phyloP scores from a whole-genome alignment of 1,140 invertebrate species.

The Drosophila nigromelanica region DNA sequence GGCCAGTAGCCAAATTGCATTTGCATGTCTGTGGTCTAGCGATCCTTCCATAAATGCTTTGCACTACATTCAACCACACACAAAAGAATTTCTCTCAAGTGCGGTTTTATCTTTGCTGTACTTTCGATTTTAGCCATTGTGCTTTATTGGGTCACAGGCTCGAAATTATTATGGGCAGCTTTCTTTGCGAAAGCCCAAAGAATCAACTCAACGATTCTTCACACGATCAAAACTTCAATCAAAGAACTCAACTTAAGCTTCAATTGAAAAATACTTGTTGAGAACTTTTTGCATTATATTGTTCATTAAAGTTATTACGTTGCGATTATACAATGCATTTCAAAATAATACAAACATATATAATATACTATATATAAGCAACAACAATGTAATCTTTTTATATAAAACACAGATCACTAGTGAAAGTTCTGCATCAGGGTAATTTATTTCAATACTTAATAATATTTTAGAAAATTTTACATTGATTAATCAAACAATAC shows the following conservation, averaged over 20 bases:
- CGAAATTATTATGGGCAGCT: slow-evolving; percentile 23
- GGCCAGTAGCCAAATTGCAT: slow-evolving; percentile 30
- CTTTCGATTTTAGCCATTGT: slow-evolving; percentile 72
- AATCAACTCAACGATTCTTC: slow-evolving; percentile 4
- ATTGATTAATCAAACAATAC: too few species aligned
- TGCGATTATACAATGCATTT: too few species aligned
- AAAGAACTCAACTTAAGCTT: background rate
- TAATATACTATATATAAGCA: too few species aligned
- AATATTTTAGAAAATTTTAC: too few species aligned
- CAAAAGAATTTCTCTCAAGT: slow-evolving; percentile 39
- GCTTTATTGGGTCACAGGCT: slow-evolving; percentile 63
- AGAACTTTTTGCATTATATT: too few species aligned
- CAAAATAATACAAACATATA: too few species aligned
- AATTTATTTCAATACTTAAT: too few species aligned
- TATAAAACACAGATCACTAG: too few species aligned
- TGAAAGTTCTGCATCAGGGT: too few species aligned
- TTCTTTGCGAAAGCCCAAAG: slow-evolving; percentile 33
- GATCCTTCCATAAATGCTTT: slow-evolving; percentile 15
- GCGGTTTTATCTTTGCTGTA: slow-evolving; percentile 53
- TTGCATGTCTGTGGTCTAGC: slow-evolving; percentile 79
- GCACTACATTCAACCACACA: slow-evolving; percentile 25
- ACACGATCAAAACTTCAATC: slow-evolving; percentile 8
- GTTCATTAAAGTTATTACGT: too few species aligned
- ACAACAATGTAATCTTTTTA: too few species aligned
- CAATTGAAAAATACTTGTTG: too few species aligned